Conservation (phyloP, 2,888 invertebrate species). For the Amblyteles armatorius region DNA sequence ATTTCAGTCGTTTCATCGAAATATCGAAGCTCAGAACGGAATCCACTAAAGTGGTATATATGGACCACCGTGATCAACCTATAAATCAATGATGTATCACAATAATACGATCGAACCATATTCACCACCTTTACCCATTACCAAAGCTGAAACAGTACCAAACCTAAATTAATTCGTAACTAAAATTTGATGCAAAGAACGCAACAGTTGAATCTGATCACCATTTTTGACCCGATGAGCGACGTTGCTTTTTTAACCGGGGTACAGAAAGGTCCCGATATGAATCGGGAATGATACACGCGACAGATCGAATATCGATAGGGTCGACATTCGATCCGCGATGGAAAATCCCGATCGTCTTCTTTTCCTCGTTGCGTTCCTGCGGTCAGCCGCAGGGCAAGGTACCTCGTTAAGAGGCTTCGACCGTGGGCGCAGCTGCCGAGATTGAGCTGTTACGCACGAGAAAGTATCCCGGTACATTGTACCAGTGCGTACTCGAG, state of each 20-base stretch:
- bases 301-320: constrained; percentile 44
- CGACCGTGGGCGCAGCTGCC: constrained; percentile 6
- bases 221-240: not conserved
- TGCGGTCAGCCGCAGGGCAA: constrained; percentile 41
- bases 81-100: no score
- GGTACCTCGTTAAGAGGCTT: constrained; percentile 14
- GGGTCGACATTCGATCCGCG: constrained; percentile 51
- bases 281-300: not conserved
- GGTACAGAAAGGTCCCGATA: not conserved
- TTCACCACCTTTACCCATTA: no score
- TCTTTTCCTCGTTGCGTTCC: constrained; percentile 24
- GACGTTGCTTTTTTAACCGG: not conserved
- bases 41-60: not conserved
- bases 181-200: no score
- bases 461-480: constrained; percentile 59
- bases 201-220: not conserved
- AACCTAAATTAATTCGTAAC: no score
- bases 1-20: not conserved
- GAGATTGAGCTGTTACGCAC: constrained; percentile 54
- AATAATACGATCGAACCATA: no score
- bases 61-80: no score
- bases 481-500: constrained; percentile 34
- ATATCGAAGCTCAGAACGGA: not conserved
- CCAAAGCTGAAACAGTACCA: no score
- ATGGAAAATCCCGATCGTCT: constrained; percentile 6